A percentile compares a stretch with the other conserved stretches of the same genome.
These are phyloP conservation scores for Acipenser ruthenus DNA, from an alignment of 2,797 vertebrate species.

Conservation along the genomic window DNA sequence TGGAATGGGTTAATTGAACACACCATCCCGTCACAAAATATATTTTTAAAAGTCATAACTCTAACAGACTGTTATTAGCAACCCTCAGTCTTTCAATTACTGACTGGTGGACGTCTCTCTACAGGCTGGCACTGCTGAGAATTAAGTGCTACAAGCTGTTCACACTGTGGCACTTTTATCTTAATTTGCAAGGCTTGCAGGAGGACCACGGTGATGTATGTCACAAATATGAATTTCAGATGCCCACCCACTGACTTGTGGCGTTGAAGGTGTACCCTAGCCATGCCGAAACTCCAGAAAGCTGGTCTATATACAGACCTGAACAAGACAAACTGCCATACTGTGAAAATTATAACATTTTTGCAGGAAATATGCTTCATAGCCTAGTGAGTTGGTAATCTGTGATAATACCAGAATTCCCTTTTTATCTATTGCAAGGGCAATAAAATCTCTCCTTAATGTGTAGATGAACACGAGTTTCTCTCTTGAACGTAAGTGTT, in stretches of 20 bases:
- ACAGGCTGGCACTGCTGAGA: slow-evolving; percentile 34
- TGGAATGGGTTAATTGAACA: too few relatives aligned
- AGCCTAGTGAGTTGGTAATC: too few relatives aligned
- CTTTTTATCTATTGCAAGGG: too few relatives aligned
- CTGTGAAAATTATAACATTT: too few relatives aligned
- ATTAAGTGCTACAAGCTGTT: slow-evolving; percentile 42
- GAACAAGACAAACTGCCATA: too few relatives aligned
- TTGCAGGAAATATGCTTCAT: too few relatives aligned
- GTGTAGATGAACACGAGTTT: too few relatives aligned
- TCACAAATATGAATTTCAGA: slow-evolving; percentile 11
- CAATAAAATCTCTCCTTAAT: too few relatives aligned
- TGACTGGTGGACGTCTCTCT: slow-evolving; percentile 30
- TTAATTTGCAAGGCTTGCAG: slow-evolving; percentile 37
- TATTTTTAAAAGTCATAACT: too few relatives aligned
- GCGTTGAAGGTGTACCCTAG: neutral
- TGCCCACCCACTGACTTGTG: slow-evolving; percentile 2
- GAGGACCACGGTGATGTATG: slow-evolving; percentile 35
- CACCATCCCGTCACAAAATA: too few relatives aligned
- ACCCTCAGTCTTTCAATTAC: slow-evolving; percentile 50
- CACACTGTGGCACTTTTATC: slow-evolving; percentile 44
- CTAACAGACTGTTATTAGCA: slow-evolving; percentile 30
- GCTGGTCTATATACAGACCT: neutral
- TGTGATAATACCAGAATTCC: too few relatives aligned
- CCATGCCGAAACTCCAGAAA: neutral
- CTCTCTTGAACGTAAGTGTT: too few relatives aligned